Evolutionary conservation across 2,797 vertebrate genomes (phyloP).

Genomic region (Fistularia tabacaria): DNA sequence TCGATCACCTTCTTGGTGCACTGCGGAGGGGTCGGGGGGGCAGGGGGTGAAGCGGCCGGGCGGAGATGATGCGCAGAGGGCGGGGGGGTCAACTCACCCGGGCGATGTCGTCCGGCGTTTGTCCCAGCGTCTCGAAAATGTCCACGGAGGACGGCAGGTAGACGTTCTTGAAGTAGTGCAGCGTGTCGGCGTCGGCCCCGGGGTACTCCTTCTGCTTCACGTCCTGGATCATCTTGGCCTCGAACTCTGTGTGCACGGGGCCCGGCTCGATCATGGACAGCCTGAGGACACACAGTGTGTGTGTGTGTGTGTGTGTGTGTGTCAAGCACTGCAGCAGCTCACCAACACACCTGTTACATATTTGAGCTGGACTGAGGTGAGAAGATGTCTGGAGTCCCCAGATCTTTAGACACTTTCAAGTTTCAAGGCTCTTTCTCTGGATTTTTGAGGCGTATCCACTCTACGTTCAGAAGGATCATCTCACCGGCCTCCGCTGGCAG

Average conservation of each 20-base stretch:
- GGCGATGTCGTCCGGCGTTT: constrained; percentile 83
- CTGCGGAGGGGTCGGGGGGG: constrained; percentile 34
- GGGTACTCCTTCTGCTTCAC: constrained; percentile 81
- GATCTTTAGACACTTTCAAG: no score
- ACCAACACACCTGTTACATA: no score
- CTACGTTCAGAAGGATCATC: no score
- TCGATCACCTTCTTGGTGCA: constrained; percentile 73
- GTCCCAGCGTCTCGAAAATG: constrained; percentile 82
- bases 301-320: no score
- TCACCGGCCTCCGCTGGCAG: no score
- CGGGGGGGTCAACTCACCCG: constrained; percentile 63
- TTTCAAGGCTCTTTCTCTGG: no score
- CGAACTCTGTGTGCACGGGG: constrained; percentile 86
- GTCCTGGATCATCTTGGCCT: constrained; percentile 84
- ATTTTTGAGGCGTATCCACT: no score
- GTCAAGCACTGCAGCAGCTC: no score
- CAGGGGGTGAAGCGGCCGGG: background rate
- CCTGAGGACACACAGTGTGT: constrained; percentile 45
- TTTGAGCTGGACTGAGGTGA: no score
- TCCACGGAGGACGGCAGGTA: constrained; percentile 83
- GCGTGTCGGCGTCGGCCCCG: constrained; percentile 79
- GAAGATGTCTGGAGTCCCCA: background rate
- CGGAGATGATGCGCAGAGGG: background rate
- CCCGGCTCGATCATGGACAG: constrained; percentile 85
- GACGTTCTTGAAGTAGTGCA: constrained; percentile 82